Base-by-base conservation (phyloP, 2,888 invertebrate genomes). In the Notodonta dromedarius region DNA sequence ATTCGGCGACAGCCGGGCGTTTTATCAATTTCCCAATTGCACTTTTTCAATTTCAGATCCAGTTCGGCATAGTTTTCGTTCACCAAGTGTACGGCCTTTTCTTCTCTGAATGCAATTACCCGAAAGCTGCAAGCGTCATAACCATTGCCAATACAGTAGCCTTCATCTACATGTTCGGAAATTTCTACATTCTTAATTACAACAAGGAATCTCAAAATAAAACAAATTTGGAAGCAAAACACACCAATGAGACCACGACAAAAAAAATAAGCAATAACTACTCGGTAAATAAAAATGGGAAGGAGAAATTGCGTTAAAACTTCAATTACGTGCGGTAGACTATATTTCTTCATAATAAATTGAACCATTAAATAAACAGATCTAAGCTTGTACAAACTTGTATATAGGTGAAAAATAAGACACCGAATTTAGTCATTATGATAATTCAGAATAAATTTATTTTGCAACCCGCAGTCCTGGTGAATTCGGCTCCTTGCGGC, bases 81-180 rank as follows among this genome's bases (percentile, higher is more conserved):
- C 74, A 76, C 56, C 69, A 76, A 39, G 46, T 7, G 14, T 61
- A 35, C 35, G 7, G 61, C 0, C 66, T 69, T 0, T 71, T 76
- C 48, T 75, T 75, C 62, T 76, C 69, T 35, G 54, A 69, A 7
- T 75, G 74, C 13, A 50, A 11, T 51, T 74, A 52, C 12, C 74
- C 74, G 0, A 76, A 52, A 58, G 0, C 5, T 0, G 5, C 71
- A 0, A 75, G 74, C 42, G 0, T 5, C 0, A 0, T 60, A 0
- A 54, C 55, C 13, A 0, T 62, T 1, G 0, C 56, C 0, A 76
- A 75, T 24, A 32, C 74, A 0, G 0, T 57, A 6, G 61, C 60
- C 0, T 75, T 75, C n/a, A 24, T 75, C 0, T 67, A 76, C 12
- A 71, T 75, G 76, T 75, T 75, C 11, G 77, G 74, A 5, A 74